Evolutionary conservation across 2,888 invertebrate species (phyloP), one percentile per base, ranked within the genome.

Genomic region (Archips crataeganus): DNA sequence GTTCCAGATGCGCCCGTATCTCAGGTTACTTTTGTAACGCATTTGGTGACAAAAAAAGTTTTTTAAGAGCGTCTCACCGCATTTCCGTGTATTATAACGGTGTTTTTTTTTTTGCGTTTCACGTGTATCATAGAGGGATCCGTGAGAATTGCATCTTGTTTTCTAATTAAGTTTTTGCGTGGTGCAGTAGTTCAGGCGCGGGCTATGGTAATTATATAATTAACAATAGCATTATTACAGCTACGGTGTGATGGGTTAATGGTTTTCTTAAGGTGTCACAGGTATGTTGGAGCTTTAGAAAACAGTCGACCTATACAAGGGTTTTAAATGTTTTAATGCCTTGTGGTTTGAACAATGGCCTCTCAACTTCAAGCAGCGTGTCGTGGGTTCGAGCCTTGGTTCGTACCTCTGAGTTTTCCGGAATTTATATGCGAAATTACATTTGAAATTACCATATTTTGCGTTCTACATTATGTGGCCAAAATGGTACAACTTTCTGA

Each of bases 121-220:
- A 65, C 74, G 71, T 71, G 71, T 71, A 71, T 71, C 60, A n/a
- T 59, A 42, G 64, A 66, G 65, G 65, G 39, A 45, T 42, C 51
- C 74, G 74, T 74, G 74, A 74, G 74, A 74, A 70, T 65, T 74
- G 74, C 74, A 74, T 69, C 65, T 74, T 74, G 74, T 70, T 74
- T 74, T 74, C 74, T 74, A 74, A 74, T 74, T 74, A 74, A 70
- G 60, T 74, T 74, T 74, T 74, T 74, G 74, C 60, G 60, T 61
- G 63, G 39, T 36, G 64, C 65, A 74, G 74, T 69, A 60, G 59
- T 64, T 57, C 42, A 64, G 49, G 71, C 60, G 57, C 45, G 34
- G 11, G 11, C 54, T 54, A 73, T 73, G 68, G 54, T 67, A 72
- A 73, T 23, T 23, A 23, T 23, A 23, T 23, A 23, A 23, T 73